A percentile compares a stretch with the other conserved stretches of the same genome.
Conservation (phyloP, 2,113 vertebrate species). For the Odontesthes bonariensis region DNA sequence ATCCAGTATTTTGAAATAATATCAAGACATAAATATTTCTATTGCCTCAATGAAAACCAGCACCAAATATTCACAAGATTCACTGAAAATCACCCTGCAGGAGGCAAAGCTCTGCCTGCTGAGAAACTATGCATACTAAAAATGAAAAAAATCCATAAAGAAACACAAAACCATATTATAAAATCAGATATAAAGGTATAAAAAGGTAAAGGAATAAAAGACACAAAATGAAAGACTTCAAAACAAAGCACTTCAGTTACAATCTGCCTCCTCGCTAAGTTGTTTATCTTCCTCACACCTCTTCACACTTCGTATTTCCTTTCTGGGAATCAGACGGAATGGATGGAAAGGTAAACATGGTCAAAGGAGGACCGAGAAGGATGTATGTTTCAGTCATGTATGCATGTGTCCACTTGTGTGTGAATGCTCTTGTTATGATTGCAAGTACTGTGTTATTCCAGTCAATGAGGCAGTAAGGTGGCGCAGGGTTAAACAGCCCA, state of each 20-base stretch:
- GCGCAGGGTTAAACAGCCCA: background rate
- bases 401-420: constrained; percentile 7
- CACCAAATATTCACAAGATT: background rate
- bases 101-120: background rate
- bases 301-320: constrained; percentile 23
- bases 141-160: background rate
- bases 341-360: constrained; percentile 66
- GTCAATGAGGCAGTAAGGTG: background rate
- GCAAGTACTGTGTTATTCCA: constrained; percentile 29
- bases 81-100: background rate
- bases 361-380: background rate
- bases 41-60: background rate
- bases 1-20: background rate
- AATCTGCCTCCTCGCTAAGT: background rate
- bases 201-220: background rate
- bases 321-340: constrained; percentile 33
- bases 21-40: background rate
- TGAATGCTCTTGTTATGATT: background rate
- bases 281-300: constrained; percentile 1
- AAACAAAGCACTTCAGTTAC: constrained; percentile 8
- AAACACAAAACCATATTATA: background rate
- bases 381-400: background rate
- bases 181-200: background rate
- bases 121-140: background rate
- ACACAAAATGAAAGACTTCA: background rate